Evolutionary conservation across 2,888 invertebrate genomes (phyloP).

Genomic region (Stenurella melanura): DNA sequence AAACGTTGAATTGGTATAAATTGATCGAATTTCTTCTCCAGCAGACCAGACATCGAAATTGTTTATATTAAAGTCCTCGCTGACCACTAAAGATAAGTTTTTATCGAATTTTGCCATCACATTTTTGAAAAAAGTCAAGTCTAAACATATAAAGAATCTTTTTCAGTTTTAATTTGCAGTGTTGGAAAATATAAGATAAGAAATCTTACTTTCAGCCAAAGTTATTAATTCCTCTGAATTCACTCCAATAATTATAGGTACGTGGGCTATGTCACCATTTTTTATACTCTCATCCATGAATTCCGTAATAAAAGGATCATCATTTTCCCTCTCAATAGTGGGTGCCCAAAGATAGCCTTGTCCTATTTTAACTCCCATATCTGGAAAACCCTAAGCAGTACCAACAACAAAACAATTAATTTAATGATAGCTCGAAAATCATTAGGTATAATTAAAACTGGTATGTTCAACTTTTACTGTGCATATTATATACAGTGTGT

Average conservation of each 20-base stretch:
- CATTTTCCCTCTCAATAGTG: conserved; percentile 25
- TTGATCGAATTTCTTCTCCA: conserved; percentile 26
- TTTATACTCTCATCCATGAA: conserved; percentile 35
- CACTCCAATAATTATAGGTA: conserved; percentile 37
- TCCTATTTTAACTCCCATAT: neutral
- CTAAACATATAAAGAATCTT: neutral
- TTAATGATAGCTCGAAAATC: no score
- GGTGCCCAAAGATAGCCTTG: conserved; percentile 37
- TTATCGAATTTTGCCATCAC: neutral
- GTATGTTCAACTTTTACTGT: no score
- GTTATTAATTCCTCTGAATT: conserved; percentile 42
- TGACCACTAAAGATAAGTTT: conserved; percentile 1
- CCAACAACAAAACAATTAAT: no score
- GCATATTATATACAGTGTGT: no score
- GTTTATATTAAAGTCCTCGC: conserved; percentile 20
- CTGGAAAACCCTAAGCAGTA: neutral
- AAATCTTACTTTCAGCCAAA: conserved; percentile 19
- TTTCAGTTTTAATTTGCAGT: no score
- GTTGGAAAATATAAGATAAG: no score
- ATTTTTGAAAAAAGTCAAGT: neutral
- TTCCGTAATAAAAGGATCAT: conserved; percentile 27
- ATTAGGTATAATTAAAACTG: no score
- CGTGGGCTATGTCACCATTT: conserved; percentile 41
- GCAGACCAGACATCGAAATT: conserved; percentile 17
- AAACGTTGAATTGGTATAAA: conserved; percentile 31